Evolutionary conservation across 2,113 vertebrate species (phyloP).

Genomic region (Chamaea fasciata): DNA sequence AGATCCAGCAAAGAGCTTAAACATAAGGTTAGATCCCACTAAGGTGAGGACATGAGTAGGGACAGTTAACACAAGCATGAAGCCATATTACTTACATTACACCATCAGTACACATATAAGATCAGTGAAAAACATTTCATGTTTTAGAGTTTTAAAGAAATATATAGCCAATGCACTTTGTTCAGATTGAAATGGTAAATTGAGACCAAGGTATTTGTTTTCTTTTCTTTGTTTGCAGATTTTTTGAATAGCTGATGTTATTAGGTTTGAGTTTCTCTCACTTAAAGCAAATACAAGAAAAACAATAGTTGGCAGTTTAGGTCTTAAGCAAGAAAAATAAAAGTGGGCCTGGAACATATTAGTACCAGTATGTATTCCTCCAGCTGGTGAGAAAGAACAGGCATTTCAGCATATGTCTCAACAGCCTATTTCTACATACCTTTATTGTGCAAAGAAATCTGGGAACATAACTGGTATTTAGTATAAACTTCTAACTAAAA

Average conservation of each 20-base stretch:
- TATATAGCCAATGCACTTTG: neutral
- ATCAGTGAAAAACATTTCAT: neutral
- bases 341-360: neutral
- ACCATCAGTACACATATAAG: neutral
- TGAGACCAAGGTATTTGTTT: neutral
- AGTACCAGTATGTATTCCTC: neutral
- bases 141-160: neutral
- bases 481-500: neutral
- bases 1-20: neutral
- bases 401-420: neutral
- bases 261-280: neutral
- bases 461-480: neutral
- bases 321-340: neutral
- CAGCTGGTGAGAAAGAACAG: neutral
- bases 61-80: neutral
- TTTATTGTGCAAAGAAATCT: constrained; percentile 3
- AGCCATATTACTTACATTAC: neutral
- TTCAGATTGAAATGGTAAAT: neutral
- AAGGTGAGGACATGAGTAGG: neutral
- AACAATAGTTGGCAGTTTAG: neutral
- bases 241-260: neutral
- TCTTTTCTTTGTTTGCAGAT: neutral
- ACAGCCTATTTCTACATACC: neutral
- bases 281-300: neutral
- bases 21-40: neutral